Conservation (phyloP, 2,888 invertebrate species). For the Ophioninae sp. region DNA sequence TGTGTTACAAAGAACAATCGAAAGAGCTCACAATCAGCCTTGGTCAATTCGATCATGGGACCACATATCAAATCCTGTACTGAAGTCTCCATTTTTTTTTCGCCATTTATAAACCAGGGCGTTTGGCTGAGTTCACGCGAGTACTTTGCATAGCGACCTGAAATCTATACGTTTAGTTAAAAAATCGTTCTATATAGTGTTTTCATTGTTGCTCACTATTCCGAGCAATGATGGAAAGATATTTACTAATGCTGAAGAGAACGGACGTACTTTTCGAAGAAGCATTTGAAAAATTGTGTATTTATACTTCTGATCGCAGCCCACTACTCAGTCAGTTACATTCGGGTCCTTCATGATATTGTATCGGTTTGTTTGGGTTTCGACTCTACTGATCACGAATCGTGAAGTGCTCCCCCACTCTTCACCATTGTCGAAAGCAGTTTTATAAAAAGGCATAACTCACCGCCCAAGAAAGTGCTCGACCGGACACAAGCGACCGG, state of each 20-base stretch:
- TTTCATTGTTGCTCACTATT: too few species aligned
- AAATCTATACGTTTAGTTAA: slow-evolving; percentile 67
- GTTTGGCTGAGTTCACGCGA: slow-evolving; percentile 94
- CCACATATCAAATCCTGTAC: slow-evolving; percentile 94
- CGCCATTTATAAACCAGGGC: slow-evolving; percentile 94
- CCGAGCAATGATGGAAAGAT: too few species aligned
- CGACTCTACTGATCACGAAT: not conserved
- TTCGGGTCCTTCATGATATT: too few species aligned
- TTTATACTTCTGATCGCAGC: not conserved
- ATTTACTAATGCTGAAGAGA: too few species aligned
- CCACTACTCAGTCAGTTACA: too few species aligned
- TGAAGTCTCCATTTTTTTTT: slow-evolving; percentile 91
- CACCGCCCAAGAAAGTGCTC: slow-evolving; percentile 86
- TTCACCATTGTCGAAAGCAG: not conserved
- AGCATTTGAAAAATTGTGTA: not conserved
- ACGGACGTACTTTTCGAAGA: too few species aligned
- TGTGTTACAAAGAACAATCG: not conserved
- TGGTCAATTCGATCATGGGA: slow-evolving; percentile 84
- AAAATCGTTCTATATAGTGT: slow-evolving; percentile 21
- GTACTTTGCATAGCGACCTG: slow-evolving; percentile 91
- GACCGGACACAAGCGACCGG: slow-evolving; percentile 83
- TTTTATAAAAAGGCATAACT: slow-evolving; percentile 26
- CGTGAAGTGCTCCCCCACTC: not conserved
- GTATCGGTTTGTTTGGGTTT: too few species aligned
- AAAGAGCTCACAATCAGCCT: slow-evolving; percentile 81